A percentile compares a stretch with the other conserved stretches of the same genome.
phyloP scores from a whole-genome alignment of 2,888 invertebrate genomes.

The Ochropleura leucogaster region DNA sequence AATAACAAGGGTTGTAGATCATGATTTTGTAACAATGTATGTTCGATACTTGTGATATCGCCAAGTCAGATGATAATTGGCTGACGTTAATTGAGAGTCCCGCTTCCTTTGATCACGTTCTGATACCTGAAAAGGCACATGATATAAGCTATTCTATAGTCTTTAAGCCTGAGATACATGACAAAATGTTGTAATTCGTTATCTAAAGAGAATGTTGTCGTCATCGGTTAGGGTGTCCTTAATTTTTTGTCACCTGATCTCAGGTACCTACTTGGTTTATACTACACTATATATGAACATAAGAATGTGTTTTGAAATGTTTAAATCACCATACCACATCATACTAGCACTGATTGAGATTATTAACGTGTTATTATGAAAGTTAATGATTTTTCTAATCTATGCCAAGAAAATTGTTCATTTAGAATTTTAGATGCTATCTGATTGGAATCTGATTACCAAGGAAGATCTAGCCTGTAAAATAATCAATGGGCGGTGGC shows the following conservation, averaged over 20 bases:
- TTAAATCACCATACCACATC: neutral
- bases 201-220: conserved; percentile 22
- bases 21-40: conserved; percentile 1
- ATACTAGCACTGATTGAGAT: neutral
- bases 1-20: conserved; percentile 1
- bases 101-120: conserved; percentile 25
- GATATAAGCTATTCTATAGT: neutral
- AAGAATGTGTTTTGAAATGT: neutral
- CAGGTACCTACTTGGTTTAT: conserved; percentile 8
- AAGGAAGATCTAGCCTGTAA: neutral
- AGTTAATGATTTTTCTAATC: neutral
- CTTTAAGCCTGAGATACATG: neutral
- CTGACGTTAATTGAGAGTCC: conserved; percentile 1
- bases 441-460: neutral
- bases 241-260: conserved; percentile 58
- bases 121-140: neutral
- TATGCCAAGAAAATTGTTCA: neutral
- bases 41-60: neutral
- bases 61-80: conserved; percentile 36
- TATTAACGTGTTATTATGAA: no score
- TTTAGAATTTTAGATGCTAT: neutral
- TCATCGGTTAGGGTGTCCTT: conserved; percentile 10
- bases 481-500: neutral
- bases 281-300: neutral
- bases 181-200: conserved; percentile 1